Conservation (phyloP, 2,797 vertebrate genomes). For the Acanthis flammea region DNA sequence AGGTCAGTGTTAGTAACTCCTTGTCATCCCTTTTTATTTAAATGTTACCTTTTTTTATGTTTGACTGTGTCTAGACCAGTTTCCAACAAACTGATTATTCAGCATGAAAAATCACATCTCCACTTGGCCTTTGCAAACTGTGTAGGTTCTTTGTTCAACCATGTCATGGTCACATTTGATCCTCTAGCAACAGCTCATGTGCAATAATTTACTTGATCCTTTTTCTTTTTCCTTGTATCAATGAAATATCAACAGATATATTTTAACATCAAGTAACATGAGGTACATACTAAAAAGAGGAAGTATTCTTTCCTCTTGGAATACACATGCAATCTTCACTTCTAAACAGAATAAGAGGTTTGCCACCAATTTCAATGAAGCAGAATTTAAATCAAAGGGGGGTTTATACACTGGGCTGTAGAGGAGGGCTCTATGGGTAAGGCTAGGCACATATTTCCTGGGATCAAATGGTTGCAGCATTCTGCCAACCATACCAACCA, state of each 20-base stretch:
- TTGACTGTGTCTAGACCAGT: not conserved
- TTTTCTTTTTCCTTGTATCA: not conserved
- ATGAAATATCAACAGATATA: not conserved
- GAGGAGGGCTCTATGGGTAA: not conserved
- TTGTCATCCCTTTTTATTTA: not conserved
- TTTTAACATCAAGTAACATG: not conserved
- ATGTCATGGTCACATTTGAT: not conserved
- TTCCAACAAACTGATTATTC: not conserved
- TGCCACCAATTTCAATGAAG: not conserved
- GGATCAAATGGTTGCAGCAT: not conserved
- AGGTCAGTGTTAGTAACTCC: not conserved
- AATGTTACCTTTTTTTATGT: not conserved
- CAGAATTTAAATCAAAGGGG: not conserved
- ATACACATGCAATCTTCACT: not conserved
- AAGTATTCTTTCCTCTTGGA: not conserved
- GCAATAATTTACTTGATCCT: not conserved
- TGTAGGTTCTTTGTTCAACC: not conserved
- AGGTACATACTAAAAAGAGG: not conserved
- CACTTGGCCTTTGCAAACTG: not conserved
- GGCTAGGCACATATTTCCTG: not conserved
- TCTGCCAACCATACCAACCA: not conserved
- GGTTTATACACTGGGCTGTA: not conserved
- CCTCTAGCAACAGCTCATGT: not conserved
- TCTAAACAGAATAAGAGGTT: not conserved
- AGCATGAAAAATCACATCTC: not conserved